Evolutionary conservation across 2,888 invertebrate genomes (phyloP).

Genomic region (Parapristionchus giblindavisi): DNA sequence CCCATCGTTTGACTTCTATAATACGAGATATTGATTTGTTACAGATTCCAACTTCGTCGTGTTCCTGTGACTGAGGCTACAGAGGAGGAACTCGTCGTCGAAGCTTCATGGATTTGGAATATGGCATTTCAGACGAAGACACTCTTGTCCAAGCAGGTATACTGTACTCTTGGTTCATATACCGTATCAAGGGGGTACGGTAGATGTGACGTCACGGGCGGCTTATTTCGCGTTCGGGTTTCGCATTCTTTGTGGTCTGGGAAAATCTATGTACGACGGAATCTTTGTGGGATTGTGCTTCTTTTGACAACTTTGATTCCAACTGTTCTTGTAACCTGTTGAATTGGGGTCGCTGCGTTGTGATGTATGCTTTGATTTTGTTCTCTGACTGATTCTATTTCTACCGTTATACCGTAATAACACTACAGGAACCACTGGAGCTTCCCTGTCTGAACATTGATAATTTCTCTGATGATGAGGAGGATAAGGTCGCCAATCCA

Average conservation of each 20-base stretch:
- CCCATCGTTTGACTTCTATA: neutral
- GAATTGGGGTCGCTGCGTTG: no score
- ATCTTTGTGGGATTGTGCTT: neutral
- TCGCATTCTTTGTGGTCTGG: neutral
- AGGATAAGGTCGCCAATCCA: no score
- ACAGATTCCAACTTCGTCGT: constrained; percentile 53
- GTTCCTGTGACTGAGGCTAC: constrained; percentile 64
- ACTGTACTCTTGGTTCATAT: neutral
- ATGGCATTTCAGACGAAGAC: constrained; percentile 79
- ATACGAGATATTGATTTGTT: constrained; percentile 7
- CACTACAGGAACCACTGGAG: no score
- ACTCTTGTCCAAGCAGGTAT: constrained; percentile 38
- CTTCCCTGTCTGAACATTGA: no score
- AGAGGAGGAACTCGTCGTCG: constrained; percentile 84
- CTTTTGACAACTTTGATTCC: no score
- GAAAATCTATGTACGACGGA: neutral
- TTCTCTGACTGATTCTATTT: no score
- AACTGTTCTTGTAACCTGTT: no score
- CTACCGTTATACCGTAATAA: no score
- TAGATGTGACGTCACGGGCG: neutral
- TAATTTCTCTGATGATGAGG: no score
- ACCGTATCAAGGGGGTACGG: neutral
- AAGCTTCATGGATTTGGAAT: constrained; percentile 96
- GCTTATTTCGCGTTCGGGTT: neutral
- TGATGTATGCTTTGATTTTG: no score